phyloP scores from a whole-genome alignment of 2,113 vertebrate genomes.

The Lasiurus borealis region DNA sequence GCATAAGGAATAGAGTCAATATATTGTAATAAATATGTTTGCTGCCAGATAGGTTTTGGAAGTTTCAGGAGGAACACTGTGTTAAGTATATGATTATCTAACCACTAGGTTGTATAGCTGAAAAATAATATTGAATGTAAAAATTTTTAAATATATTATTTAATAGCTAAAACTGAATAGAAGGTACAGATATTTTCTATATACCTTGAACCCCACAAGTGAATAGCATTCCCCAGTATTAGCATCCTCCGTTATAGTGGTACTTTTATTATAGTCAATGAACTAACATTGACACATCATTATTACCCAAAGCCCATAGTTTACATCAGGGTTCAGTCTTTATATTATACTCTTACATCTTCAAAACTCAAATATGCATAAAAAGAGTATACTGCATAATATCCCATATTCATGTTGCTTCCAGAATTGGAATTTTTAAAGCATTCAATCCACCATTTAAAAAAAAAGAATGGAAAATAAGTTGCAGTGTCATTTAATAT shows the following conservation, averaged over 20 bases:
- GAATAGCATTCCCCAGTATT: accelerated
- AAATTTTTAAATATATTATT: background rate
- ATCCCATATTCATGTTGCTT: background rate
- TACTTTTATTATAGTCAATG: background rate
- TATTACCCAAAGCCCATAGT: background rate
- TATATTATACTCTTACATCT: background rate
- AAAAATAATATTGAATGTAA: background rate
- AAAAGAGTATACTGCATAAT: background rate
- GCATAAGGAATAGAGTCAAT: background rate
- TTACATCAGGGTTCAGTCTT: background rate
- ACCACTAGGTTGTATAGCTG: background rate
- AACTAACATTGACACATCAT: too few relatives aligned
- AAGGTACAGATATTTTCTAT: background rate
- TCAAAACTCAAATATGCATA: background rate
- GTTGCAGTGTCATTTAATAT: background rate
- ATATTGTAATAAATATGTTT: background rate
- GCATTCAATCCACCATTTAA: background rate
- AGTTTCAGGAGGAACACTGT: background rate
- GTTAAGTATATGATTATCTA: background rate
- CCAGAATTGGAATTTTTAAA: background rate
- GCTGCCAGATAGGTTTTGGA: background rate
- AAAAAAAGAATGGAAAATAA: background rate
- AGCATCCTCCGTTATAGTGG: background rate
- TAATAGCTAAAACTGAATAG: background rate
- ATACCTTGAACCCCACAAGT: background rate